Evolutionary conservation across 1,140 invertebrate species (phyloP).

Genomic region (Ostrea denselamellosa): DNA sequence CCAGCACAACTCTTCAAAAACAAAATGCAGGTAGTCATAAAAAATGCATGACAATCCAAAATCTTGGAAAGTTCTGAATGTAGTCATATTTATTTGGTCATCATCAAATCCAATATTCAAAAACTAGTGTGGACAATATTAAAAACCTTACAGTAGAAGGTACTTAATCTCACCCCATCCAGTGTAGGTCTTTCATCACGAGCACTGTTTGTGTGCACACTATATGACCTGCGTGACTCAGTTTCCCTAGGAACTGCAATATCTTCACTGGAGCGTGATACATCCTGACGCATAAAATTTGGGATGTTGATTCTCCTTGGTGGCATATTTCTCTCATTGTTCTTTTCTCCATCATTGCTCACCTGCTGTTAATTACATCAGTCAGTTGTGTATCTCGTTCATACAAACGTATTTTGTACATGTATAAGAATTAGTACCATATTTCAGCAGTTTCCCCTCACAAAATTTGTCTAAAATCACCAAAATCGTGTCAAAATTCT

Average conservation of each 20-base stretch:
- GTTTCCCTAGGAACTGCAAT: not conserved
- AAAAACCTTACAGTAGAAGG: not conserved
- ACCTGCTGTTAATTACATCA: conserved; percentile 49
- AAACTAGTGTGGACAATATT: no score
- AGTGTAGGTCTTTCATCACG: not conserved
- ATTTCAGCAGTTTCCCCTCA: no score
- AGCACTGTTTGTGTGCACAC: not conserved
- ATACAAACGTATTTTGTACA: no score
- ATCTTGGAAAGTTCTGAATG: not conserved
- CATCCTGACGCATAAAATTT: conserved; percentile 65
- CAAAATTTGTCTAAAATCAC: no score
- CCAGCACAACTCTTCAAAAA: not conserved
- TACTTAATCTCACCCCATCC: conserved; percentile 1
- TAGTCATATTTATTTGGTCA: no score
- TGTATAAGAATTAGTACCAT: no score
- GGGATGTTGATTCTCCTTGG: conserved; percentile 60
- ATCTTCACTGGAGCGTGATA: conserved; percentile 47
- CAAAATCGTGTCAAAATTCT: no score
- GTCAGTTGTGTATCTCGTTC: not conserved
- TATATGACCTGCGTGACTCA: conserved; percentile 30
- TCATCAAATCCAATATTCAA: no score
- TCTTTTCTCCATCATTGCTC: conserved; percentile 75
- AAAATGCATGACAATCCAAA: not conserved
- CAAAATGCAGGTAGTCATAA: not conserved
- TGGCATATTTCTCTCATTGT: conserved; percentile 70